These are phyloP conservation scores for Meriones unguiculatus DNA, from an alignment of 2,113 vertebrate genomes.

Conservation along the genomic window DNA sequence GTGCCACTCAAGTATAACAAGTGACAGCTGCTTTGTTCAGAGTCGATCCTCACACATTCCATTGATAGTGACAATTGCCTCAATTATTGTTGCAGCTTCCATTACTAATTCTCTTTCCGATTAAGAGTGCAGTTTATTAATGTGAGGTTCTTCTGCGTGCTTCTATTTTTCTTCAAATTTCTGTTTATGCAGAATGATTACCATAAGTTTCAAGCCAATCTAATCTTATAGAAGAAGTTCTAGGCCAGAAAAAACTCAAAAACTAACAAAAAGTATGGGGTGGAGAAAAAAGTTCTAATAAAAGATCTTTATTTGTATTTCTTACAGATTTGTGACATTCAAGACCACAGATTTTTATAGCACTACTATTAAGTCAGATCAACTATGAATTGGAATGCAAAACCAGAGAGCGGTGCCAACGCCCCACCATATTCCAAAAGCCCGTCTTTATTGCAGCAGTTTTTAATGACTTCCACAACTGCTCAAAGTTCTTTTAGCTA, in stretches of 20 bases:
- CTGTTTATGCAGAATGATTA: background rate
- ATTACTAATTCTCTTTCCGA: background rate
- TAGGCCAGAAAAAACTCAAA: background rate
- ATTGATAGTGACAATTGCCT: background rate
- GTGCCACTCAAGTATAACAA: background rate
- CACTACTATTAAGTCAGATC: constrained; percentile 7
- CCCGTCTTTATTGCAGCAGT: constrained; percentile 60
- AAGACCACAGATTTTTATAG: constrained; percentile 44
- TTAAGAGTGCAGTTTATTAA: background rate
- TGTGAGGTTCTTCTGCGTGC: background rate
- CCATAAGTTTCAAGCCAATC: background rate
- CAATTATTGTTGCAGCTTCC: background rate
- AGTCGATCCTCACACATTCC: background rate
- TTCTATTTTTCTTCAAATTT: background rate
- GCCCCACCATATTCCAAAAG: constrained; percentile 53
- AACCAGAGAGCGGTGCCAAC: constrained; percentile 62
- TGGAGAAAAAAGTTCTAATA: constrained; percentile 1
- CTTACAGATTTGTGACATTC: constrained; percentile 75
- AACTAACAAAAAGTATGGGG: too few species aligned
- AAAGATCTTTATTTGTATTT: constrained; percentile 58
- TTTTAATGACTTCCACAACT: constrained; percentile 1
- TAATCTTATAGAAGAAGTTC: background rate
- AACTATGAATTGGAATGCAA: constrained; percentile 87
- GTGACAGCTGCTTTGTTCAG: background rate
- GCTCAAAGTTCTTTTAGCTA: constrained; percentile 74